Evolutionary conservation across 2,113 vertebrate genomes (phyloP).

Genomic region (Riparia riparia): DNA sequence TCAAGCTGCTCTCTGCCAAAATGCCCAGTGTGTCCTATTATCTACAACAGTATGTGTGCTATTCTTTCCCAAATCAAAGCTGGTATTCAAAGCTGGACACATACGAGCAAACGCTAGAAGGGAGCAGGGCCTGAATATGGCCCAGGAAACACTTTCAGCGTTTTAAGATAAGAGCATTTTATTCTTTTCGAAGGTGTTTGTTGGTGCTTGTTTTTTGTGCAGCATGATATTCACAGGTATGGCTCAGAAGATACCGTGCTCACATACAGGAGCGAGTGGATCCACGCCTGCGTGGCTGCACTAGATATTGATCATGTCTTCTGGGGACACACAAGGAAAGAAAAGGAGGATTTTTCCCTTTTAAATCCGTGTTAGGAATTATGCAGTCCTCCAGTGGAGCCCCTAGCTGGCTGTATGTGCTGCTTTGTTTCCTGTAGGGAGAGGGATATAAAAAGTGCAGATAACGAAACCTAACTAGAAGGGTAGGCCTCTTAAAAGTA

Average conservation of each 20-base stretch:
- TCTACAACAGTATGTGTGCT: background rate
- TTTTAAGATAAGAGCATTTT: background rate
- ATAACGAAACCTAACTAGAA: conserved; percentile 59
- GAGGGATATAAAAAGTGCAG: conserved; percentile 48
- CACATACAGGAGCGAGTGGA: background rate
- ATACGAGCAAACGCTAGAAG: background rate
- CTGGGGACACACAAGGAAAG: background rate
- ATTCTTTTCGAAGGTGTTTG: background rate
- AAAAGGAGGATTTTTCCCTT: conserved; percentile 19
- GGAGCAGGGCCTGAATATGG: background rate
- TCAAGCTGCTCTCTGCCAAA: conserved; percentile 1
- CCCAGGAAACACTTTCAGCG: background rate
- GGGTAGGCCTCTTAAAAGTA: conserved; percentile 60
- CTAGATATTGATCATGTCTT: background rate
- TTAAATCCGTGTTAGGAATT: background rate
- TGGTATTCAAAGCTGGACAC: background rate
- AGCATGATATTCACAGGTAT: background rate
- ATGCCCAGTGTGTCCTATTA: background rate
- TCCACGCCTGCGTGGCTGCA: background rate
- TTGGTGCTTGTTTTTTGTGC: background rate
- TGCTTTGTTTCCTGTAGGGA: conserved; percentile 50
- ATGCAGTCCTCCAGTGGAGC: background rate
- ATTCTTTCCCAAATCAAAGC: background rate
- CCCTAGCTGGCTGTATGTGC: background rate
- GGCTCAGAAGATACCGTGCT: background rate